Conservation (phyloP, 2,113 vertebrate genomes). For the Dryoscopus gambensis region DNA sequence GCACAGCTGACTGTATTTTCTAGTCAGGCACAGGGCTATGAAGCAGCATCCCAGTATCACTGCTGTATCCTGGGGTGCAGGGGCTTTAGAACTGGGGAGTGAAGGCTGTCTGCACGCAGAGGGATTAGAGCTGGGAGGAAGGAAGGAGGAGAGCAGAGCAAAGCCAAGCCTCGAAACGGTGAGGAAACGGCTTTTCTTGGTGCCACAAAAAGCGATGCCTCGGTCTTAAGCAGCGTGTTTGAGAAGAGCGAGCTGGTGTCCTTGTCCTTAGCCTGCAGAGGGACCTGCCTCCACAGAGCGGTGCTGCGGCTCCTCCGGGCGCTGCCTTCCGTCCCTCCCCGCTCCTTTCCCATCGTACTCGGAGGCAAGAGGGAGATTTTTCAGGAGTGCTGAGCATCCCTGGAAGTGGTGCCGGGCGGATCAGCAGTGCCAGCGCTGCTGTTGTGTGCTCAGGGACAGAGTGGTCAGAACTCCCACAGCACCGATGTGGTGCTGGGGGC, state of each 20-base stretch:
- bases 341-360: accelerated
- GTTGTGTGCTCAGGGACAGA: accelerated
- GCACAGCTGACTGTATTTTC: neutral
- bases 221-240: accelerated
- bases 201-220: neutral
- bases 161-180: neutral
- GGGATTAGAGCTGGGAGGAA: neutral
- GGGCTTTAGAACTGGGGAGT: neutral
- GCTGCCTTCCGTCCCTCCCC: neutral
- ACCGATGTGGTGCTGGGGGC: neutral
- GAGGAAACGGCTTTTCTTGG: neutral
- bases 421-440: neutral
- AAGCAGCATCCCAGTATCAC: neutral
- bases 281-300: neutral
- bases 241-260: accelerated
- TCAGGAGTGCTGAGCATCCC: neutral
- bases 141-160: neutral
- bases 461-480: neutral
- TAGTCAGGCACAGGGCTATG: neutral
- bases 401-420: neutral
- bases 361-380: neutral
- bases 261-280: neutral
- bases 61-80: neutral
- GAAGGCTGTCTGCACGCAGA: neutral
- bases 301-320: constrained; percentile 4